phyloP scores from a whole-genome alignment of 2,113 vertebrate species.

The Tympanuchus pallidicinctus region DNA sequence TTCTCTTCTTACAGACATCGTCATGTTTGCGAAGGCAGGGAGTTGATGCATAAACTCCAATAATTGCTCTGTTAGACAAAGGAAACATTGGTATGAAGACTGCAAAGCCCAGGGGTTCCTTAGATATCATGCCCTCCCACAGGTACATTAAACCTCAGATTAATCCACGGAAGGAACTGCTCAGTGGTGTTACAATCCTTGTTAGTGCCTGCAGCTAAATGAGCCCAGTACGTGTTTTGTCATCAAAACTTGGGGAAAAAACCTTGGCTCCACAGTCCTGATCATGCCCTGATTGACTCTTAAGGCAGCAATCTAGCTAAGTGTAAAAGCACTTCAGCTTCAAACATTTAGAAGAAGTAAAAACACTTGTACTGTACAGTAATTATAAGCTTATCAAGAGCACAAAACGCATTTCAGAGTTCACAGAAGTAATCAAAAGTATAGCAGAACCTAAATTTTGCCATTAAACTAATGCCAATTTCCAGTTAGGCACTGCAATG shows the following conservation, averaged over 20 bases:
- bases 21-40: conserved; percentile 98
- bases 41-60: conserved; percentile 98
- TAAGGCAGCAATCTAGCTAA: neutral
- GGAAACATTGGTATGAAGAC: neutral
- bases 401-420: neutral
- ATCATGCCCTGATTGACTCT: neutral
- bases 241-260: neutral
- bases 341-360: conserved; percentile 6
- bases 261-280: neutral
- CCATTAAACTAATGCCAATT: neutral
- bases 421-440: neutral
- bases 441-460: neutral
- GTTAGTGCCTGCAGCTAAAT: neutral
- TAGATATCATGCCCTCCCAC: neutral
- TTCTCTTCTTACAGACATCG: conserved; percentile 95
- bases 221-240: neutral
- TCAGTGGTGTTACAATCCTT: neutral
- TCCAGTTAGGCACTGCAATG: neutral
- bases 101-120: neutral
- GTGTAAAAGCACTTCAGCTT: conserved; percentile 19
- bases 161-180: neutral
- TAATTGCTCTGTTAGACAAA: conserved; percentile 86
- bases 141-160: neutral
- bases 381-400: neutral
- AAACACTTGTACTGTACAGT: neutral